Percentiles rank a stretch among this genome's conserved stretches.
These are phyloP conservation scores for Polymixis flavicincta DNA, from an alignment of 2,888 invertebrate genomes.

Conservation along the genomic window DNA sequence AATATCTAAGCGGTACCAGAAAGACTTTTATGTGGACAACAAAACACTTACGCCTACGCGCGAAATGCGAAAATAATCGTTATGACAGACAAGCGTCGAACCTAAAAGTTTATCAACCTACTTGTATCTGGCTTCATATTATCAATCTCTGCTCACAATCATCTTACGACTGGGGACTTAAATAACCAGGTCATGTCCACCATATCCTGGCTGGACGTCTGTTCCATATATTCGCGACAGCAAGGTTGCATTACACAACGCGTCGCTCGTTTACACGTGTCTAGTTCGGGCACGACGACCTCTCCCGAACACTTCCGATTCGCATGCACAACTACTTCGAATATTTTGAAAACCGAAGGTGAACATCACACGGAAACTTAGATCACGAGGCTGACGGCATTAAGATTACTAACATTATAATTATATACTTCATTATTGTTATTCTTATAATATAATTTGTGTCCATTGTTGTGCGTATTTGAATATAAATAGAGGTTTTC, in stretches of 20 bases:
- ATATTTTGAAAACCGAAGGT: conserved; percentile 85
- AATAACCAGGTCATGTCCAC: conserved; percentile 68
- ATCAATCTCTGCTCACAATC: conserved; percentile 33
- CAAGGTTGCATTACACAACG: conserved; percentile 88
- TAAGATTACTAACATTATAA: conserved; percentile 51
- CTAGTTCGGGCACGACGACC: conserved; percentile 79
- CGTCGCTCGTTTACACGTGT: conserved; percentile 81
- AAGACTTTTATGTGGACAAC: not conserved
- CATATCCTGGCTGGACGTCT: conserved; percentile 65
- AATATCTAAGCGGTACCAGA: not conserved
- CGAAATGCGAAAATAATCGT: not conserved
- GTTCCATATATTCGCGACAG: conserved; percentile 86
- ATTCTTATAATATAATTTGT: conserved; percentile 15
- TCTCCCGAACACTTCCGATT: conserved; percentile 89
- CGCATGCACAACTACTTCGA: conserved; percentile 83
- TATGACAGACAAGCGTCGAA: not conserved
- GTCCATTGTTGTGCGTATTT: conserved; percentile 37
- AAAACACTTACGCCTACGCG: not conserved
- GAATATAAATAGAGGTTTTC: conserved; percentile 38
- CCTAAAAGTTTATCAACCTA: not conserved
- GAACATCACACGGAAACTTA: conserved; percentile 80
- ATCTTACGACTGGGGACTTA: conserved; percentile 55
- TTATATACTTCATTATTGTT: conserved; percentile 34
- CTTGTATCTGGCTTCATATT: not conserved
- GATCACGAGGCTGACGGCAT: conserved; percentile 49